A percentile compares a stretch with the other conserved stretches of the same genome.
Evolutionary conservation across 2,888 invertebrate species (phyloP).

Genomic region (Bhutanitis thaidina): DNA sequence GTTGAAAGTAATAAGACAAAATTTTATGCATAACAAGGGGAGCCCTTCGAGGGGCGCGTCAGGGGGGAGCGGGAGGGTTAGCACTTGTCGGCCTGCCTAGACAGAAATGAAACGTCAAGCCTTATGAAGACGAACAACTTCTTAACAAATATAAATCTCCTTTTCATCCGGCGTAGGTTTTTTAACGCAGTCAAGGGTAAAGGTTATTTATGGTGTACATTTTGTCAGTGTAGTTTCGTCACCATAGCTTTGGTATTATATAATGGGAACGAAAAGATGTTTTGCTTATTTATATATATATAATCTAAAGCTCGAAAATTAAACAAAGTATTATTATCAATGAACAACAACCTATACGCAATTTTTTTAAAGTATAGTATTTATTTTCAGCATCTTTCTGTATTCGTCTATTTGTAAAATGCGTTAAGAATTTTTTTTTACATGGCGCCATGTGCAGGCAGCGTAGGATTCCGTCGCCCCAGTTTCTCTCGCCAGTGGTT

Average conservation of each 20-base stretch:
- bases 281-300: too few relatives aligned
- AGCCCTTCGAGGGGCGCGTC: constrained; percentile 42
- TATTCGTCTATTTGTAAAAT: too few relatives aligned
- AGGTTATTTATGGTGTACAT: constrained; percentile 59
- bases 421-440: too few relatives aligned
- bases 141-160: constrained; percentile 76
- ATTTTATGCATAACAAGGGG: constrained; percentile 79
- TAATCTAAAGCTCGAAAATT: too few relatives aligned
- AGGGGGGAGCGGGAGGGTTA: constrained; percentile 46
- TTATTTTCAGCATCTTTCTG: too few relatives aligned
- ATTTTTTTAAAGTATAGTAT: too few relatives aligned
- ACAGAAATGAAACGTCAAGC: constrained; percentile 75
- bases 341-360: too few relatives aligned
- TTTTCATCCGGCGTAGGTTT: constrained; percentile 60
- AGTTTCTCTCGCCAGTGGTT: too few relatives aligned
- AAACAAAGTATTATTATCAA: too few relatives aligned
- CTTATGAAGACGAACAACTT: constrained; percentile 78
- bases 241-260: constrained; percentile 4
- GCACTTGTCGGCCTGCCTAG: constrained; percentile 74
- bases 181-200: constrained; percentile 53
- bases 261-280: too few relatives aligned
- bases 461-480: too few relatives aligned
- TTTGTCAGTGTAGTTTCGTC: constrained; percentile 38
- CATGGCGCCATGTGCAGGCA: too few relatives aligned
- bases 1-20: constrained; percentile 79